phyloP scores from a whole-genome alignment of 2,113 vertebrate genomes.

The Myiagra hebetior region DNA sequence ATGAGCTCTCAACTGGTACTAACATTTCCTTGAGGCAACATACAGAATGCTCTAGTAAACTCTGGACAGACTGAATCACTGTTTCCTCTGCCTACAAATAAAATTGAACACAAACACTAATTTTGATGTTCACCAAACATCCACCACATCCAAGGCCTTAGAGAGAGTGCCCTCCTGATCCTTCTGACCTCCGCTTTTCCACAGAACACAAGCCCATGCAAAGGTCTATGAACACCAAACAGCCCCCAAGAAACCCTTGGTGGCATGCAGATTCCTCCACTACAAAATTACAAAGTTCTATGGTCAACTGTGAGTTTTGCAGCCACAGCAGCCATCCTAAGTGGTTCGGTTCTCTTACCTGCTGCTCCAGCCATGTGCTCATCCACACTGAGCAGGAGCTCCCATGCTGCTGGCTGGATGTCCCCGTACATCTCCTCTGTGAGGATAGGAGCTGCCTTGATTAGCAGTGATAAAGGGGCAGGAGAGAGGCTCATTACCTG shows the following conservation, averaged over 20 bases:
- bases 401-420: conserved; percentile 96
- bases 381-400: conserved; percentile 93
- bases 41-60: not conserved
- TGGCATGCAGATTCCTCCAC: not conserved
- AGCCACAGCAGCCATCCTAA: not conserved
- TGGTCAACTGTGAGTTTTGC: too few relatives aligned
- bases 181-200: not conserved
- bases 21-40: not conserved
- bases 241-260: not conserved
- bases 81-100: not conserved
- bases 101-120: not conserved
- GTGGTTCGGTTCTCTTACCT: conserved; percentile 67
- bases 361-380: conserved; percentile 98
- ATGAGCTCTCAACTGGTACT: not conserved
- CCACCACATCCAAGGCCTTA: not conserved
- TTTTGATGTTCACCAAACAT: not conserved
- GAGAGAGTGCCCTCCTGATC: not conserved
- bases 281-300: not conserved
- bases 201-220: not conserved
- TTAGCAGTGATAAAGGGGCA: conserved; percentile 92
- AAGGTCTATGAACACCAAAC: not conserved
- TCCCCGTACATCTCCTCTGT: conserved; percentile 98
- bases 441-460: conserved; percentile 93
- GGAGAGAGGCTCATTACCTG: conserved; percentile 97
- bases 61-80: not conserved